Conservation (phyloP, 2,888 invertebrate species). For the Neoascia interrupta region DNA sequence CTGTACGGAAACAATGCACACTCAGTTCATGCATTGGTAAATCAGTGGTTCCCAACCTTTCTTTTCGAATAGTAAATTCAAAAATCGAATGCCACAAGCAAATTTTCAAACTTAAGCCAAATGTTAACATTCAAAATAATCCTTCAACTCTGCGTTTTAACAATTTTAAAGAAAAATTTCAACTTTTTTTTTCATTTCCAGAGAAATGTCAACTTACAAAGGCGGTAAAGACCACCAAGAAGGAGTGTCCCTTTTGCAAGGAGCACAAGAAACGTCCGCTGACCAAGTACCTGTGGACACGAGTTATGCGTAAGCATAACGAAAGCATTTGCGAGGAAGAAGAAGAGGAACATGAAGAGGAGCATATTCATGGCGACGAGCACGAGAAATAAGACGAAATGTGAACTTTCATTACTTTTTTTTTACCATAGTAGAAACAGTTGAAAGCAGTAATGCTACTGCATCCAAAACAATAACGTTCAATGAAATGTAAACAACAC, state of each 20-base stretch:
- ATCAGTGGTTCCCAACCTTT: too few species aligned
- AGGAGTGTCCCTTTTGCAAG: constrained; percentile 81
- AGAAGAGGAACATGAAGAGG: constrained; percentile 71
- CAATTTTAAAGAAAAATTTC: neutral
- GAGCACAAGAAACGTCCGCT: constrained; percentile 81
- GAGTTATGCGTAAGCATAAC: constrained; percentile 80
- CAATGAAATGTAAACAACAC: constrained; percentile 25
- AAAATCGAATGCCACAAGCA: too few species aligned
- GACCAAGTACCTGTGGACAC: constrained; percentile 80
- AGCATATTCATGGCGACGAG: constrained; percentile 65
- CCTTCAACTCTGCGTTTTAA: too few species aligned
- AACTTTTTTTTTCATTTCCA: constrained; percentile 71
- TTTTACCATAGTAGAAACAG: constrained; percentile 19
- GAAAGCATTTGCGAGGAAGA: constrained; percentile 81
- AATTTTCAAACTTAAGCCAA: too few species aligned
- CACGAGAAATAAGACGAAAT: constrained; percentile 34
- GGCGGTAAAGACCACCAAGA: constrained; percentile 76
- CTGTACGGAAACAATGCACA: too few species aligned
- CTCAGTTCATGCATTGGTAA: too few species aligned
- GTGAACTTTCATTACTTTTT: neutral
- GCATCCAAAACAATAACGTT: constrained; percentile 1
- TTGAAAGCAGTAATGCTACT: neutral
- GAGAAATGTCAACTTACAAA: constrained; percentile 77
- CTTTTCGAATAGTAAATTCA: too few species aligned
- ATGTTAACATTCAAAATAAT: too few species aligned